Evolutionary conservation across 2,797 vertebrate species (phyloP), one percentile per base, ranked within the genome.

Genomic region (Chaunax sp.): DNA sequence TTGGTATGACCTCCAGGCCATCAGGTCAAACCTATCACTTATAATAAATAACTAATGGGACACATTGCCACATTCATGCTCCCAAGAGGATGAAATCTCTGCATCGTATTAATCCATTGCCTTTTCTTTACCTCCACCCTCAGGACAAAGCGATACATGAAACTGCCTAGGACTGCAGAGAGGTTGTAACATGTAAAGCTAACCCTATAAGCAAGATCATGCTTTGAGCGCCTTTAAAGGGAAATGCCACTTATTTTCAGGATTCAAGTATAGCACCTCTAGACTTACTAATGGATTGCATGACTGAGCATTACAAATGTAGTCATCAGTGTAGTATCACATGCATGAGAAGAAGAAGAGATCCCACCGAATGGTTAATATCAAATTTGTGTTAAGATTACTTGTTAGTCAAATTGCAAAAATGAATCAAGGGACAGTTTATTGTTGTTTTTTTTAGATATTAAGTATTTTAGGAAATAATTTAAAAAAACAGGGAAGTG

Each of bases 201-300:
- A 60, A 30, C 51, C 72, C 55, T 54, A 69, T 71, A 37, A 63
- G 81, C 63, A 60, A 58, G 61, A 54, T 64, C 13, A 72, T 55
- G 64, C 64, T 78, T 80, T 54, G 55, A 80, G 30, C 77, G 44
- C 72, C 75, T 86, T 88, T 86, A 81, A 88, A 88, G 79, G 75
- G 83, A 79, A 88, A 86, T 83, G 47, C 80, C 87, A 86, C 82
- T 85, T 68, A 55, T 68, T 72, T 75, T 69, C 18, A 69, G 60
- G 43, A 69, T 83, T 72, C 30, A 55, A 46, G 20, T 47, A 40
- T 47, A 22, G 18, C 52, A 25, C 19, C 20, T 11, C n/a, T 26
- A 26, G 16, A 12, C 44, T 47, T 49, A 5, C 33, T 55, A 40
- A 69, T 65, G 22, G 65, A 57, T 37, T 68, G 54, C 65, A 64